Evolutionary conservation across 1,140 invertebrate genomes (phyloP), one percentile per base, ranked within the genome.

Genomic region (Cepaea nemoralis): DNA sequence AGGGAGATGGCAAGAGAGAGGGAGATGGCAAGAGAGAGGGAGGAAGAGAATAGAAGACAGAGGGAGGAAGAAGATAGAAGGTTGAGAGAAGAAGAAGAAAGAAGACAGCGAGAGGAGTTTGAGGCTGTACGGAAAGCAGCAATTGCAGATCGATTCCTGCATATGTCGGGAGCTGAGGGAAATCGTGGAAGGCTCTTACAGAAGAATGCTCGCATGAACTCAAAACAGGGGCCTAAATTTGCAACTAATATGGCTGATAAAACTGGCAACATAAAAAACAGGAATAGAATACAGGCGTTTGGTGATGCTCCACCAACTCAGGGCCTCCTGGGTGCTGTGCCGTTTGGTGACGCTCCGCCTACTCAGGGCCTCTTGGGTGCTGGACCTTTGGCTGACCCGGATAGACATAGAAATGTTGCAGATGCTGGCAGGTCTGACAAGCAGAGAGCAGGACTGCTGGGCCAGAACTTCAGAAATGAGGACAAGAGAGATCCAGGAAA

Each of bases 331-430:
- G 69, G 69, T 70, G 39, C 35, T 40, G 69, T 24, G 22, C 69
- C 69, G 5, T 70, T 24, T 42, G 27, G 69, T 22, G 24, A 70
- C 40, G 69, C 69, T n/a, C 69, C 69, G n/a, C 16, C 69, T n/a
- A 70, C 69, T 40, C 19, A 1, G 12, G 69, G 69, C 27, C 27
- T 70, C 6, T 22, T 70, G 35, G 69, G 69, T 70, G 39, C 35
- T 40, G 69, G 2, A 14, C 69, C 69, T 6, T 31, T n/a, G n/a
- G 19, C 3, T 55, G 50, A 3, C 19, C 50, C 8, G n/a, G 22
- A 22, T 55, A 2, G 2, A 19, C 50, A 55, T 55, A 22, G 16
- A 14, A 22, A 3, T 5, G 50, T 24, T 55, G 3, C 50, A 14
- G 22, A 14, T 55, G 16, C 50, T 22, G 50, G 16, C 8, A 55